phyloP scores from a whole-genome alignment of 2,888 invertebrate species.

The Celastrina argiolus region DNA sequence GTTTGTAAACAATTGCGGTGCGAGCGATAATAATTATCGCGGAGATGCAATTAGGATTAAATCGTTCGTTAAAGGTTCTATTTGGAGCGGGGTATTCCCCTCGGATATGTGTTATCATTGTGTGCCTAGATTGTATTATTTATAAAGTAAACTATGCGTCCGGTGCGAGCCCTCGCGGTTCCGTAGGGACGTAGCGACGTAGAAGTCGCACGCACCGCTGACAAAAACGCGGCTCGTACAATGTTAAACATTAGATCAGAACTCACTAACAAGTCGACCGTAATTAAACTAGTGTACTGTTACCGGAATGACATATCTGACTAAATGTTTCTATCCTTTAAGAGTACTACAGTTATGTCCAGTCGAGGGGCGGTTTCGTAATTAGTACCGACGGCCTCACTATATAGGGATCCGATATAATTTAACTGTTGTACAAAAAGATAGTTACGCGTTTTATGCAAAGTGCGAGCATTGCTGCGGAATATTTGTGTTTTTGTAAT shows the following conservation, averaged over 20 bases:
- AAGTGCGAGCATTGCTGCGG: not conserved
- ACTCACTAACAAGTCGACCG: constrained; percentile 57
- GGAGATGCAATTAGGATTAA: constrained; percentile 11
- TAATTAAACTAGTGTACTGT: constrained; percentile 67
- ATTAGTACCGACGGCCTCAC: constrained; percentile 54
- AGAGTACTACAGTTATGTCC: constrained; percentile 61
- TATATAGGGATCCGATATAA: constrained; percentile 56
- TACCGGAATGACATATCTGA: constrained; percentile 68
- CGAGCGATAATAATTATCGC: not conserved
- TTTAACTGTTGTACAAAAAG: constrained; percentile 47
- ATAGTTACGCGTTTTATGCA: not conserved
- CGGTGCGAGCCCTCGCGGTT: constrained; percentile 37
- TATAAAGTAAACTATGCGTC: constrained; percentile 57
- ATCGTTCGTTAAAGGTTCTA: not conserved
- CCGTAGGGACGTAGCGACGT: not conserved
- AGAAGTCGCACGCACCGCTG: constrained; percentile 51
- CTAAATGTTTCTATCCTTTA: constrained; percentile 72
- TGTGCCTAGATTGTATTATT: constrained; percentile 36
- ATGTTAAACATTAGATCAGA: constrained; percentile 61
- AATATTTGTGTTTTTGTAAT: not conserved
- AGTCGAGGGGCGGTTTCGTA: constrained; percentile 58
- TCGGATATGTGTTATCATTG: not conserved
- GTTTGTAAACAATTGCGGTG: too few relatives aligned
- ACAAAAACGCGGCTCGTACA: constrained; percentile 56
- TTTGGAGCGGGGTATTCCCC: constrained; percentile 17